Percentiles rank a stretch among this genome's conserved stretches.
phyloP scores from a whole-genome alignment of 2,113 vertebrate genomes.

The Garra rufa region DNA sequence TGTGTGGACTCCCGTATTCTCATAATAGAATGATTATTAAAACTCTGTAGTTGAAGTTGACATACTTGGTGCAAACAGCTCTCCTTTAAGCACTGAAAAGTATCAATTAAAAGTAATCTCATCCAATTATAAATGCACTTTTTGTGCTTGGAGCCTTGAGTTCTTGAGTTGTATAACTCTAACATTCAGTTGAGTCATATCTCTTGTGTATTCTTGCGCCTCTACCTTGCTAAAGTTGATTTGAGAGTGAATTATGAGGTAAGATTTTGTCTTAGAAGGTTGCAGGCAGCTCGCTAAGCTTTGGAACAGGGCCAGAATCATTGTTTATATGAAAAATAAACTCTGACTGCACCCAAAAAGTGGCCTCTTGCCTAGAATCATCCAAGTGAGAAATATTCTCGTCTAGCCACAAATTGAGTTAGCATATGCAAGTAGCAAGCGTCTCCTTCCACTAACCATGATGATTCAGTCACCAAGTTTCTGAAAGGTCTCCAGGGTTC shows the following conservation, averaged over 20 bases:
- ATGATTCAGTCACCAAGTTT: slow-evolving; percentile 44
- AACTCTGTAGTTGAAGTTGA: too few relatives aligned
- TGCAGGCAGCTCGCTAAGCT: background rate
- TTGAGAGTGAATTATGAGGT: too few relatives aligned
- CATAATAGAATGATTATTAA: too few relatives aligned
- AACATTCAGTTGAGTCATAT: background rate
- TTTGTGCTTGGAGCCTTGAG: too few relatives aligned
- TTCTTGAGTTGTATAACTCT: too few relatives aligned
- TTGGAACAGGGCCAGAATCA: background rate
- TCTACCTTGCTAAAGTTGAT: too few relatives aligned
- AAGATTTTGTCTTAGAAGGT: background rate
- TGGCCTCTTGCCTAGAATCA: background rate
- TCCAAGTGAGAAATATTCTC: slow-evolving; percentile 16
- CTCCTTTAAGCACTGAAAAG: too few relatives aligned
- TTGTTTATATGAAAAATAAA: slow-evolving; percentile 8
- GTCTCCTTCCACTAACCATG: slow-evolving; percentile 62
- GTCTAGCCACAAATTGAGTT: slow-evolving; percentile 26
- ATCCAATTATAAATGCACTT: too few relatives aligned
- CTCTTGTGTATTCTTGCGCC: too few relatives aligned
- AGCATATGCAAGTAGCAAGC: slow-evolving; percentile 38
- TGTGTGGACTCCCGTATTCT: too few relatives aligned
- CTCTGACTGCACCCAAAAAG: slow-evolving; percentile 3
- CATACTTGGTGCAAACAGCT: too few relatives aligned
- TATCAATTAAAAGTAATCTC: too few relatives aligned
- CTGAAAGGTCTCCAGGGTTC: slow-evolving; percentile 41